Evolutionary conservation across 64 coral and sea anemone genomes (phyloP).

Genomic region (Montipora sp.): DNA sequence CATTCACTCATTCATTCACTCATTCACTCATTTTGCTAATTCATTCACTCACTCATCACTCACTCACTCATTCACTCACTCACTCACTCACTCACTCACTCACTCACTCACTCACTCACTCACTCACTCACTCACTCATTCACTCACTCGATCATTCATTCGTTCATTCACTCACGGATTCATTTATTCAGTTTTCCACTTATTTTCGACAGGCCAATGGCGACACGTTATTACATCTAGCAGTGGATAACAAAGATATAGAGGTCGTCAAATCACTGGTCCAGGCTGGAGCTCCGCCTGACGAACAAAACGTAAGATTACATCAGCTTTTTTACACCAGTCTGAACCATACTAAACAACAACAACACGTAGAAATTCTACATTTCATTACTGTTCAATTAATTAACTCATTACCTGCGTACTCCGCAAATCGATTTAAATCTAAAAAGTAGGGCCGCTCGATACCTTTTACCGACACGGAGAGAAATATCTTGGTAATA

Average conservation of each 20-base stretch:
- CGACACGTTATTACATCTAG: slow-evolving; percentile 69
- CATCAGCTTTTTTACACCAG: background rate
- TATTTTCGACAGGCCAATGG: slow-evolving; percentile 66
- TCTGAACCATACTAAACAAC: background rate
- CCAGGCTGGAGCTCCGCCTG: slow-evolving; percentile 63
- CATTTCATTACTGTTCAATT: too few relatives aligned
- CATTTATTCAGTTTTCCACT: background rate
- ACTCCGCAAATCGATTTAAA: too few relatives aligned
- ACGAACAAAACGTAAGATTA: slow-evolving; percentile 85
- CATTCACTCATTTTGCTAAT: background rate
- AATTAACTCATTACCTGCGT: too few relatives aligned
- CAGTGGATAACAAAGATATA: slow-evolving; percentile 53
- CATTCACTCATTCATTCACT: background rate
- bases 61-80: background rate
- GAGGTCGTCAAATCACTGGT: slow-evolving; percentile 67
- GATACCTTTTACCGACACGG: too few relatives aligned
- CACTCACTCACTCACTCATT: too few relatives aligned
- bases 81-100: background rate
- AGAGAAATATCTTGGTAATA: too few relatives aligned
- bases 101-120: too few relatives aligned
- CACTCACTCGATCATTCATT: background rate
- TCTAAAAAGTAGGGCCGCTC: too few relatives aligned
- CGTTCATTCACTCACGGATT: background rate
- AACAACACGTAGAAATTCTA: too few relatives aligned
- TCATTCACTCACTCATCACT: background rate